Base-by-base conservation (phyloP, 2,888 invertebrate genomes). In the Xestia c-nigrum region DNA sequence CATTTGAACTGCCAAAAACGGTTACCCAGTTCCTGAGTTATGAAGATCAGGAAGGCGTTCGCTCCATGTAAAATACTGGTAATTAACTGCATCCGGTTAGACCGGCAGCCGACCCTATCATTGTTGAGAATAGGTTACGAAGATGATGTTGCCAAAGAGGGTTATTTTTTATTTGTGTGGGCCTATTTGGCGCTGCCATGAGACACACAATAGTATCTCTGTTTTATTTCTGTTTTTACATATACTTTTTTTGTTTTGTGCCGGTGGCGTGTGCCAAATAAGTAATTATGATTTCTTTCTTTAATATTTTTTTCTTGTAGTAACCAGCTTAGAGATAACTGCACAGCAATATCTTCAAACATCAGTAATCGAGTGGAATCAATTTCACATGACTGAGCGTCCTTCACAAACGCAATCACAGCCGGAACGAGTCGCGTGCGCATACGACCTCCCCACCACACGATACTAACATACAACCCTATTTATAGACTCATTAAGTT, bases 401-500 rank as follows among this genome's bases (percentile, higher is more conserved):
- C 94, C 94, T 93, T 94, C 93, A 84, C 83, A 81, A 79, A 78
- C 80, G 88, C 87, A 89, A 84, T 84, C 86, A 83, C 87, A 85
- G 90, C 88, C 92, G 93, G 91, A 93, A 94, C 94, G 92, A 80
- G 89, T 94, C 91, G 94, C 94, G 94, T 93, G 94, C 90, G 88
- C 81, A 84, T 68, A 71, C 75, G 85, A 85, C 88, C 86, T 86
- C 83, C 79, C 78, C 73, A 74, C 57, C 59, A 69, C 71, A 59
- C 66, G 6, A 19, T 57, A 68, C 70, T 66, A 64, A 81, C 65
- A 72, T 43, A 73, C 85, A 85, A 85, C 82, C 79, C 81, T 80
- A 85, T 75, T 65, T 10, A 38, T 16, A 64, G 72, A 21, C 5
- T 0, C 38, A 80, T 80, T 81, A 88, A 75, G 71, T 79, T 19